phyloP scores from a whole-genome alignment of 2,797 vertebrate genomes.

The Spheniscus humboldti region DNA sequence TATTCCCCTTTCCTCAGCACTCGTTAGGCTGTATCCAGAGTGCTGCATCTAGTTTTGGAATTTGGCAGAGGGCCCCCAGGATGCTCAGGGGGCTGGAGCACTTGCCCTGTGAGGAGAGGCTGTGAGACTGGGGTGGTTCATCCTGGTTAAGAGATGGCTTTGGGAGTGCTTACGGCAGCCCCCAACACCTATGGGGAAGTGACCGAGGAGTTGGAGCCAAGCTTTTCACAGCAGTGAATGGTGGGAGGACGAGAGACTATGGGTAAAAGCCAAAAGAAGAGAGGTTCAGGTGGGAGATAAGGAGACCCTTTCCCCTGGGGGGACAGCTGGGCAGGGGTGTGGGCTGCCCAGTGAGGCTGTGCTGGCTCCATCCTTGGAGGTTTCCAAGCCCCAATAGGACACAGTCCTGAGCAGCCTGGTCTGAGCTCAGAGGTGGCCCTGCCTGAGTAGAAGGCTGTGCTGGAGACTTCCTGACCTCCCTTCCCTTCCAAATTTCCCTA shows the following conservation, averaged over 20 bases:
- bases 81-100: background rate
- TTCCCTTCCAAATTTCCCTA: background rate
- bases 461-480: background rate
- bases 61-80: background rate
- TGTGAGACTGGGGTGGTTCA: background rate
- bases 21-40: background rate
- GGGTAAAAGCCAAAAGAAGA: background rate
- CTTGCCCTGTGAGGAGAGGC: background rate
- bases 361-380: background rate
- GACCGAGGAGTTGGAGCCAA: accelerated
- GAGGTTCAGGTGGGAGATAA: background rate
- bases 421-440: background rate
- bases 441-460: background rate
- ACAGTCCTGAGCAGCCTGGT: background rate
- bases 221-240: background rate
- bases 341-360: background rate
- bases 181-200: background rate
- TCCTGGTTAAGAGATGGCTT: background rate
- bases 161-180: background rate
- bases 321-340: background rate
- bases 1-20: background rate
- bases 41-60: background rate
- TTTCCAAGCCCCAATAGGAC: background rate
- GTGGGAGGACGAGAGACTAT: background rate
- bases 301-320: accelerated